These are phyloP conservation scores for Tenrec ecaudatus DNA, from an alignment of 2,113 vertebrate species.

Conservation along the genomic window DNA sequence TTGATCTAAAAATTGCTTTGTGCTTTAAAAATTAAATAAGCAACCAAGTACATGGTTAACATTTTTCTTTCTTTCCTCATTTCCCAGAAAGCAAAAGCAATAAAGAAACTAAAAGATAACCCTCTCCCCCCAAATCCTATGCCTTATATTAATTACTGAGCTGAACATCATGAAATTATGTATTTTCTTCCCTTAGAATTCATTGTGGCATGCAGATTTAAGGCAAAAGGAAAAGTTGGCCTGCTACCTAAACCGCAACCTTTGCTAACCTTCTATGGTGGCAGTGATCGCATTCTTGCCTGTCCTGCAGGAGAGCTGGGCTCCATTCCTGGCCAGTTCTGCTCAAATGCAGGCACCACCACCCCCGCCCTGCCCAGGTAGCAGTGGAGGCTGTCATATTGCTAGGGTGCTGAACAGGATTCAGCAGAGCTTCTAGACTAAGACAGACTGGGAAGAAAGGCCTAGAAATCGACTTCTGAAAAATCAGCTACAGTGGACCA, in stretches of 20 bases:
- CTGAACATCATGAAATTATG: background rate
- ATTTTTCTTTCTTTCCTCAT: conserved; percentile 9
- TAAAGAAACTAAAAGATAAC: background rate
- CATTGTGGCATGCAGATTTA: background rate
- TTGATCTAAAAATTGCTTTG: background rate
- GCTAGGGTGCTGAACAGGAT: background rate
- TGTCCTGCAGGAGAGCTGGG: no score
- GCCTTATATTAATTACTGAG: background rate
- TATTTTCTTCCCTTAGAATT: conserved; percentile 21
- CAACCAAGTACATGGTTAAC: background rate
- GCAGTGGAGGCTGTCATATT: background rate
- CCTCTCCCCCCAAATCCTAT: background rate
- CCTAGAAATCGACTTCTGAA: background rate
- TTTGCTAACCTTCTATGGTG: background rate
- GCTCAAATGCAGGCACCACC: background rate
- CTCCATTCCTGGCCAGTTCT: background rate
- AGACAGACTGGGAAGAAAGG: no score
- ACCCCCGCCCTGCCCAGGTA: no score
- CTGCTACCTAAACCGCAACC: background rate
- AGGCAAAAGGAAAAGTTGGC: background rate
- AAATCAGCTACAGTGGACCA: background rate
- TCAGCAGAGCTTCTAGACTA: no score
- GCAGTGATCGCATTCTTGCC: background rate
- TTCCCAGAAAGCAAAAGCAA: conserved; percentile 43
- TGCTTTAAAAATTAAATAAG: conserved; percentile 46